Conservation (phyloP, 2,113 vertebrate genomes). For the Daboia siamensis region DNA sequence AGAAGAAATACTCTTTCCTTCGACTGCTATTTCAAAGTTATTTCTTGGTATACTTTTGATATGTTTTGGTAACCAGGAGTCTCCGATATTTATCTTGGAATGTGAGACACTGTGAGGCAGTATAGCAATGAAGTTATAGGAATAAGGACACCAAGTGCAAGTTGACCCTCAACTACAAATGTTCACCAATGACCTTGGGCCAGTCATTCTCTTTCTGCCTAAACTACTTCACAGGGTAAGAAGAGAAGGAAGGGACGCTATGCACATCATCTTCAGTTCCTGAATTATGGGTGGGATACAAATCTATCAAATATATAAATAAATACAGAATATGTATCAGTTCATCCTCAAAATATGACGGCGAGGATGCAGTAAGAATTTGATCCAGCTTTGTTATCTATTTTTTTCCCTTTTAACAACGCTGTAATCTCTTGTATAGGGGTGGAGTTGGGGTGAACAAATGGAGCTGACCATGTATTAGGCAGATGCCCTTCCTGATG, state of each 20-base stretch:
- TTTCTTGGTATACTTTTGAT: neutral
- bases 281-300: neutral
- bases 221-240: neutral
- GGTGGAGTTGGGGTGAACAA: neutral
- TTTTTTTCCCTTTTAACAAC: neutral
- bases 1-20: neutral
- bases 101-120: neutral
- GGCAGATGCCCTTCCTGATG: neutral
- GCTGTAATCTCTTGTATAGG: neutral
- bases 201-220: neutral
- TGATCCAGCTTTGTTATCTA: slow-evolving; percentile 60
- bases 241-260: neutral
- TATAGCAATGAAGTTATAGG: neutral
- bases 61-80: neutral
- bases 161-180: neutral
- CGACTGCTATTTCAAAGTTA: neutral
- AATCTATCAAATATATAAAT: neutral
- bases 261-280: neutral
- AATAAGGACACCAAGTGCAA: neutral
- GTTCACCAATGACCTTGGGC: neutral
- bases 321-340: neutral
- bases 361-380: slow-evolving; percentile 59
- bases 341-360: neutral
- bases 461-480: neutral
- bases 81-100: neutral